A percentile compares a stretch with the other conserved stretches of the same genome.
These are phyloP conservation scores for Lerema accius DNA, from an alignment of 1,140 invertebrate genomes.

Conservation along the genomic window DNA sequence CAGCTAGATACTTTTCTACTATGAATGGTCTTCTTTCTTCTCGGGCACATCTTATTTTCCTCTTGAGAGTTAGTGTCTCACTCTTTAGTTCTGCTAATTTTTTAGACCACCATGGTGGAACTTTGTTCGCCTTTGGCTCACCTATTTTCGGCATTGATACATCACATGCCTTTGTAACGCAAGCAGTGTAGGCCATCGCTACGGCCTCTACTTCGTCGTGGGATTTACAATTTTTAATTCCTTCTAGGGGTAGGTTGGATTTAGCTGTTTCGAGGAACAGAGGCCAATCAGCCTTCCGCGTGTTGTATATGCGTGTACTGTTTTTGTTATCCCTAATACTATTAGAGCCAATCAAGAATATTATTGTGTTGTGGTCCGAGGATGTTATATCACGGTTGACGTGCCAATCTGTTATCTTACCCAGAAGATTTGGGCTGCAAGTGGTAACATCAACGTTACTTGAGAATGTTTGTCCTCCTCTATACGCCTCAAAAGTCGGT, in stretches of 20 bases:
- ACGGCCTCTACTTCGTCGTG: slow-evolving; percentile 8
- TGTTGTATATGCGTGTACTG: no score
- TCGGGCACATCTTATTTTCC: no score
- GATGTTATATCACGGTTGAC: not conserved
- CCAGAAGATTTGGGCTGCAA: not conserved
- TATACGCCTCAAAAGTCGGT: slow-evolving; percentile 31
- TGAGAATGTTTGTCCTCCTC: not conserved
- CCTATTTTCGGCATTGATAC: no score
- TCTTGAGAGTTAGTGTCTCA: no score
- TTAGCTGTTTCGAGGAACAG: no score
- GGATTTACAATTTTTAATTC: slow-evolving; percentile 20
- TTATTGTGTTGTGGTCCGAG: no score
- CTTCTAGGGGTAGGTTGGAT: slow-evolving; percentile 39
- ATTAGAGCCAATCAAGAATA: slow-evolving; percentile 1
- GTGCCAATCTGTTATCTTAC: not conserved
- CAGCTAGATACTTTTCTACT: no score
- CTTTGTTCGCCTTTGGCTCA: no score
- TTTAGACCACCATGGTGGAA: no score
- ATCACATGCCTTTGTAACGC: slow-evolving; percentile 3
- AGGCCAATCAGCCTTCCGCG: no score
- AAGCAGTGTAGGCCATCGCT: not conserved
- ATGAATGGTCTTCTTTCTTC: no score
- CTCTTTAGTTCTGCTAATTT: no score
- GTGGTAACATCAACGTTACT: not conserved
- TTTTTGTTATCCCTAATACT: not conserved